Evolutionary conservation across 2,113 vertebrate genomes (phyloP), one percentile per base, ranked within the genome.

Genomic region (Tretioscincus oriximinensis): DNA sequence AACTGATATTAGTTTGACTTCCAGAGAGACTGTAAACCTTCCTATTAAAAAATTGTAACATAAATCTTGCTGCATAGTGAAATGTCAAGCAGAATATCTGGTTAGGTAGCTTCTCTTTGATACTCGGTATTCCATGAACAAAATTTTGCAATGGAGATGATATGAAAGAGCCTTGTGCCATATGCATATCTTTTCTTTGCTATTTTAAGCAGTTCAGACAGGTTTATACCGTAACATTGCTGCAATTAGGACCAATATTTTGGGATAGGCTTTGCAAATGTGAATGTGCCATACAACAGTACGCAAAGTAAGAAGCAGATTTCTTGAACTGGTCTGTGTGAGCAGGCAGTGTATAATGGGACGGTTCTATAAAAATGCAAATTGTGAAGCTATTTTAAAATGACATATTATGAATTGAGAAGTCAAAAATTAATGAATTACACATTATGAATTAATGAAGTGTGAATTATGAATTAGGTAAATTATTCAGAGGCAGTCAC

Each of bases 391-490:
- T 12, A 47, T 65, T 63, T 76, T 49, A 35, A 61, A 82, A 76
- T 76, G 73, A 76, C 54, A 76, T 65, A 76, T 76, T 70, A 69
- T 82, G 73, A 82, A 82, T 70, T 82, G 66, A 76, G 80, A 76
- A 82, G 73, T 82, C 80, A 82, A 76, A 60, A 81, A 82, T 82
- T 82, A 82, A 82, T 82, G 66, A 76, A 76, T 82, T 70, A 82
- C n/a, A 31, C 80, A 70, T 82, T 82, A 76, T 76, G 66, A 82
- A 70, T 82, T 82, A 76, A 82, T 82, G 73, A 69, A 76, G 66
- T 76, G 73, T 82, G 73, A 76, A 81, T 81, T 70, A 81, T 81
- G 65, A 81, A 82, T 82, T 76, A 82, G 61, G 21, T 70, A 76
- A 69, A 69, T 82, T 70, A 51, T 70, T 82, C 74, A 76, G 20